phyloP scores from a whole-genome alignment of 2,113 vertebrate genomes.

The Paramormyrops kingsleyae region DNA sequence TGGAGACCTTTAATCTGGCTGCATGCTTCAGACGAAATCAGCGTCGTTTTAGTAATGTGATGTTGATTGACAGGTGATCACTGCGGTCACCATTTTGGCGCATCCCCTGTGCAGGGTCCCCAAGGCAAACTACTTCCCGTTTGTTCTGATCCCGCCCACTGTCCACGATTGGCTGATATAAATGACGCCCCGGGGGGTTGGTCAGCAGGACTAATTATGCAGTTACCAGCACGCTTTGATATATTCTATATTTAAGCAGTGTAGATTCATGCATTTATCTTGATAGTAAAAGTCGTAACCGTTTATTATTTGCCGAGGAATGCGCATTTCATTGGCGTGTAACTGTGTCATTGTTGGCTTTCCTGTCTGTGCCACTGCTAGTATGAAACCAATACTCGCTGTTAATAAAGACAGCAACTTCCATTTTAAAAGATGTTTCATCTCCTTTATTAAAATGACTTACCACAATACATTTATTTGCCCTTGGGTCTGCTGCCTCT shows the following conservation, averaged over 20 bases:
- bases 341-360: neutral
- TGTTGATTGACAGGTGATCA: too few species aligned
- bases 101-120: too few species aligned
- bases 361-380: neutral
- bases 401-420: neutral
- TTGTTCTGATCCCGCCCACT: too few species aligned
- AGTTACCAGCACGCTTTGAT: neutral
- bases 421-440: neutral
- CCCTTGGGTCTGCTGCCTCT: neutral
- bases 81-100: too few species aligned
- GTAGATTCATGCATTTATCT: neutral
- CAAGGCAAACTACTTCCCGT: too few species aligned
- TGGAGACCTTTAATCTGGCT: neutral
- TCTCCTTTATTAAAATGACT: neutral
- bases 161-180: neutral
- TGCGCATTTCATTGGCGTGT: neutral
- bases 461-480: neutral
- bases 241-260: neutral
- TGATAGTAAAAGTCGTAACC: neutral
- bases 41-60: too few species aligned
- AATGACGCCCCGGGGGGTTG: neutral
- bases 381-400: neutral
- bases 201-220: neutral
- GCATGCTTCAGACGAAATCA: too few species aligned
- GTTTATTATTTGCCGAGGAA: neutral